A percentile compares a stretch with the other conserved stretches of the same genome.
Conservation (phyloP, 2,888 invertebrate genomes). For the Sphaerophoria rueppellii region DNA sequence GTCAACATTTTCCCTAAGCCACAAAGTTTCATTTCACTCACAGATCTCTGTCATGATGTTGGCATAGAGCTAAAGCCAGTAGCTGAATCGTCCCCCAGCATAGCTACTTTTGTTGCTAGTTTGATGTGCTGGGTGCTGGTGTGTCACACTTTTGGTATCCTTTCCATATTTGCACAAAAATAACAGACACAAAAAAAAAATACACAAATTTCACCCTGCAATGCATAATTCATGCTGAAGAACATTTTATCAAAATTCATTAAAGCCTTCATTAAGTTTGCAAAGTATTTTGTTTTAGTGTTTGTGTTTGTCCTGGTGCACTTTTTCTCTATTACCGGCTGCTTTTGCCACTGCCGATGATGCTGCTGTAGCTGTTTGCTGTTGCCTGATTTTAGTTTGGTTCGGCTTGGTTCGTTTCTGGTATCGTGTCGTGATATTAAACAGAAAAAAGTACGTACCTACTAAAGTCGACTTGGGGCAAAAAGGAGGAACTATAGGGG, state of each 20-base stretch:
- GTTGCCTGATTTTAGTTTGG: conserved; percentile 2
- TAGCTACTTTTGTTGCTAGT: background rate
- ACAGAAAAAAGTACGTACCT: background rate
- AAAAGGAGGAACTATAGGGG: background rate
- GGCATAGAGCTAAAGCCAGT: conserved; percentile 17
- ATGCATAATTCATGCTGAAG: conserved; percentile 71
- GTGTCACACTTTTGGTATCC: conserved; percentile 30
- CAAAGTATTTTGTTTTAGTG: conserved; percentile 69
- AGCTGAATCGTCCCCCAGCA: conserved; percentile 15
- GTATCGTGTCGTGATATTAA: conserved; percentile 45
- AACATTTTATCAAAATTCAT: conserved; percentile 73
- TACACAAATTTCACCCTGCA: conserved; percentile 62
- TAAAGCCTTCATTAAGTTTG: conserved; percentile 72
- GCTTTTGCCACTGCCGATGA: no score
- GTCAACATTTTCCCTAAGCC: conserved; percentile 55
- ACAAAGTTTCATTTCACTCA: conserved; percentile 66
- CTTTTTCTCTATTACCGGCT: conserved; percentile 5
- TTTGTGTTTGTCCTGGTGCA: conserved; percentile 70
- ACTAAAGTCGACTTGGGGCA: conserved; percentile 1
- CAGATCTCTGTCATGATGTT: conserved; percentile 20
- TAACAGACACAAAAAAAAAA: conserved; percentile 35
- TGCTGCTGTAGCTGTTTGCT: background rate
- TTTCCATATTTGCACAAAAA: conserved; percentile 61
- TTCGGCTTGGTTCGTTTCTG: conserved; percentile 8
- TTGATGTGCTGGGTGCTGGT: background rate